Evolutionary conservation across 2,888 invertebrate genomes (phyloP), one percentile per base, ranked within the genome.

Genomic region (Timandra comae): DNA sequence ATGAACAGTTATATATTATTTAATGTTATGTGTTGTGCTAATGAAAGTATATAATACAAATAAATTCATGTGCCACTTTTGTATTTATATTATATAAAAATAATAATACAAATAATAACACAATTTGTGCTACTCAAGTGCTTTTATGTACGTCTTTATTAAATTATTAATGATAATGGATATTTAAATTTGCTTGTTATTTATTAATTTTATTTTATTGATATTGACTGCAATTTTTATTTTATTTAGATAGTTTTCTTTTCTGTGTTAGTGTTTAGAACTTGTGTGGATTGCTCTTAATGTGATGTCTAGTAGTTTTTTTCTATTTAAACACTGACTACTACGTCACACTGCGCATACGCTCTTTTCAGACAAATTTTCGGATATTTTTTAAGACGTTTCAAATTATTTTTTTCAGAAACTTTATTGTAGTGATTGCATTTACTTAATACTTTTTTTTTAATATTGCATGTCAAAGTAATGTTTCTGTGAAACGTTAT

Each of bases 181-280:
- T 82, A 81, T 72, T 82, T 84, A 79, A 85, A 85, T 85, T 85
- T 85, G 84, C 84, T 85, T 84, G 82, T 72, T 73, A 56, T 73
- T 63, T n/a, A n/a, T n/a, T n/a, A n/a, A 57, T 61, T 63, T 51
- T 56, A 55, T 61, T 42, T 61, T 56, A 50, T 65, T 57, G 64
- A 49, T 59, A 54, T 56, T 47, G 54, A 59, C 56, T 63, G 56
- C 57, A 50, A 56, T 61, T 49, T 76, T 69, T 66, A 52, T 57
- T 59, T 22, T 57, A 48, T 43, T 52, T 56, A 53, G 52, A 54
- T 52, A 52, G 43, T 55, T 62, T 57, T 64, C 56, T 56, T 56
- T 52, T 46, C 43, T 56, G 51, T 61, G 50, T 60, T 57, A 57
- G 58, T 66, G 51, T 67, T 62, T 56, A 47, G 53, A 52, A 57